Evolutionary conservation across 2,888 invertebrate species (phyloP), one percentile per base, ranked within the genome.

Genomic region (Ennomos quercinarius): DNA sequence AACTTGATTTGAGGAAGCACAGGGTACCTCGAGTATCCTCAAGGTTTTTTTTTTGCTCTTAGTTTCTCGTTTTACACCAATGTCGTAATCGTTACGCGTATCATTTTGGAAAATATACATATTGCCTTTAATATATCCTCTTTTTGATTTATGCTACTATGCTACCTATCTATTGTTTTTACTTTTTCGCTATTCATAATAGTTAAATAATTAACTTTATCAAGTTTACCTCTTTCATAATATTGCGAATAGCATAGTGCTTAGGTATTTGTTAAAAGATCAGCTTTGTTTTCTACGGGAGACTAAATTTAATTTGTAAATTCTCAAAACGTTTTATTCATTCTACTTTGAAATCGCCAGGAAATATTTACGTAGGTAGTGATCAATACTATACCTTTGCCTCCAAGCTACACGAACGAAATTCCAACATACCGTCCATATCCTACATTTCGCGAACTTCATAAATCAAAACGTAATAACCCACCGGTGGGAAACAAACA

Each of bases 391-490:
- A 45, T 41, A 42, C 54, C 54, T 46, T 39, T 8, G 39, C 37
- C 17, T 17, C 27, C 2, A 10, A 50, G 39, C 2, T 27, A 49
- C 54, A 59, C 13, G 46, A 55, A 10, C 50, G 13, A 51, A 47
- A 60, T 47, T 51, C 46, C 54, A 47, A 34, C 27, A 35, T 34
- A 40, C n/a, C 50, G 42, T 49, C 51, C 46, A 12, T 46, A 50
- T 46, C 37, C 59, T 40, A 54, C 45, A 50, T 60, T 45, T 45
- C 41, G 54, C 46, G 42, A 42, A 39, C 49, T 44, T 39, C 35
- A 35, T 36, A 52, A 39, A 51, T 50, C 46, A 47, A 35, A 55
- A 49, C 55, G 60, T 39, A 39, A 40, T 40, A 47, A 60, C 42
- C 41, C 17, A 41, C 49, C 42, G 45, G 42, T 10, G n/a, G 12